Base-by-base conservation (phyloP, 2,888 invertebrate genomes). In the Trichogramma evanescens region DNA sequence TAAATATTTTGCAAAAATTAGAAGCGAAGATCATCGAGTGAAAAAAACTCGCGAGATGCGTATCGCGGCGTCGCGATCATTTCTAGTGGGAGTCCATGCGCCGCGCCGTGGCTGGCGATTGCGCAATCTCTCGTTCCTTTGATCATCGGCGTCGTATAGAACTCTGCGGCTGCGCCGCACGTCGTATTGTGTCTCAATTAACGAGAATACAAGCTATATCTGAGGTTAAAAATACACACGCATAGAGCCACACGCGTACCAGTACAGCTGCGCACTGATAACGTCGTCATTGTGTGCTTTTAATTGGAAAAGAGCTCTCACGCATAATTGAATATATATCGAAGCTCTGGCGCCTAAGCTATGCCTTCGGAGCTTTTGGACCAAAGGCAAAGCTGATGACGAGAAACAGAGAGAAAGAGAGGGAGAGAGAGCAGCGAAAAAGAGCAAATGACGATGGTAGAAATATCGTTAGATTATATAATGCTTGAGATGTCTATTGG, bases 401-500 rank as follows among this genome's bases (percentile, higher is more conserved):
- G 45, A 8, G 45, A 45, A 45, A 45, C 45, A 40, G 54, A 61
- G 48, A 58, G 61, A 49, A 54, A 57, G 50, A 51, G 39, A 58
- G 50, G 58, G 52, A 46, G 26, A 52, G 40, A 10, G 52, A 40
- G 51, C 38, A 10, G 53, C 51, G 45, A 56, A 50, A 7, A 26
- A 52, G 53, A 61, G 42, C 46, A 54, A 56, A 58, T 38, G 43
- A 42, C 53, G 59, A 58, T 44, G 66, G 69, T 69, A 66, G 68
- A 69, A 69, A 70, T 70, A 71, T 68, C 70, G 72, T 73, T 69
- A 69, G 70, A 72, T 72, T 72, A 71, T 71, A 70, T 26, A 26
- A 26, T 26, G 26, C 70, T 69, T 68, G 69, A 73, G 70, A 74
- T 70, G 71, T 71, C 70, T 70, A 71, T 72, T 74, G 74, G 73